A percentile compares a stretch with the other conserved stretches of the same genome.
phyloP scores from a whole-genome alignment of 1,140 invertebrate species.

The Nebria ingens region DNA sequence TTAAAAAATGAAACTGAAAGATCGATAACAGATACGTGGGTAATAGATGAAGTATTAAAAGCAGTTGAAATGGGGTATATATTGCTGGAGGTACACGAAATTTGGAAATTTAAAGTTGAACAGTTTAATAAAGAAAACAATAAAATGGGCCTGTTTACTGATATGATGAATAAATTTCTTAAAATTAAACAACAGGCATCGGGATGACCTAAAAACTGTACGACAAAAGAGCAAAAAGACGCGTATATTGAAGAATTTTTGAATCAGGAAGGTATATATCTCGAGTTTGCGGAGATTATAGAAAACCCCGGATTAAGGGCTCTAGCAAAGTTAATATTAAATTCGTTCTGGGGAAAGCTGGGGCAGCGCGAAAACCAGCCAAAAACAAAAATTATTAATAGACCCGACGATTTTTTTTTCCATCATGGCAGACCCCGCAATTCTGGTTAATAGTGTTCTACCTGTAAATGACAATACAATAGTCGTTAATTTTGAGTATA shows the following conservation, averaged over 20 bases:
- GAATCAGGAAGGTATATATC: slow-evolving; percentile 28
- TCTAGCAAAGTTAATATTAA: slow-evolving; percentile 29
- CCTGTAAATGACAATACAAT: slow-evolving; percentile 22
- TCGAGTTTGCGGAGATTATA: slow-evolving; percentile 28
- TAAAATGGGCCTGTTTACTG: slow-evolving; percentile 23
- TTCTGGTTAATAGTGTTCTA: slow-evolving; percentile 18
- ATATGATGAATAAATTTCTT: slow-evolving; percentile 29
- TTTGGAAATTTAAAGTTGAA: slow-evolving; percentile 30
- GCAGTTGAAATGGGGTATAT: slow-evolving; percentile 30
- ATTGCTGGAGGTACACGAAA: slow-evolving; percentile 30
- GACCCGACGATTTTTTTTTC: slow-evolving; percentile 20
- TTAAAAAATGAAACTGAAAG: slow-evolving; percentile 26
- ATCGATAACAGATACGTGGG: slow-evolving; percentile 31
- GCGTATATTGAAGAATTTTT: slow-evolving; percentile 30
- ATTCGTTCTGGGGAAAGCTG: slow-evolving; percentile 30
- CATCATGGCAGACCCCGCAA: slow-evolving; percentile 24
- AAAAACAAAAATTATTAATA: slow-evolving; percentile 24
- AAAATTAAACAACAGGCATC: slow-evolving; percentile 30
- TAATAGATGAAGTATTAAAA: slow-evolving; percentile 29
- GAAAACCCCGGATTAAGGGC: slow-evolving; percentile 29
- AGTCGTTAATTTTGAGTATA: slow-evolving; percentile 21
- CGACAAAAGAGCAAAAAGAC: slow-evolving; percentile 22
- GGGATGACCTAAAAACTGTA: slow-evolving; percentile 26
- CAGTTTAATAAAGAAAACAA: slow-evolving; percentile 16
- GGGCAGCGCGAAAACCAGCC: slow-evolving; percentile 17